Conservation (phyloP, 2,113 vertebrate species). For the Hylia prasina region DNA sequence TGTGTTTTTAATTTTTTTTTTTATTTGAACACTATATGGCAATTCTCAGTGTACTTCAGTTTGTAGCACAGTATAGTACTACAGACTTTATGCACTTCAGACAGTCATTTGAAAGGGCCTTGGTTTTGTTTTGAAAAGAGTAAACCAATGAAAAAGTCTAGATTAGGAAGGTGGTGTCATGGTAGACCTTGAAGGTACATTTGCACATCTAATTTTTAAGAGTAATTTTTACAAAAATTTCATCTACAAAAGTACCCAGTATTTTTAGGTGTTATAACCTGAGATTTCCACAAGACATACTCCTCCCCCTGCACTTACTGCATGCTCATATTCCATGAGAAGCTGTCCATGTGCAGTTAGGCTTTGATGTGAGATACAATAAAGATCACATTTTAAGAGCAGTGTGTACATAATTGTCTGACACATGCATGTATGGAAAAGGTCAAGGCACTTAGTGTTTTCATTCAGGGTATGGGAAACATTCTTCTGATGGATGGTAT, state of each 20-base stretch:
- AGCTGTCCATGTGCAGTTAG: background rate
- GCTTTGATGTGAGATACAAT: background rate
- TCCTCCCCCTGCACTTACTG: background rate
- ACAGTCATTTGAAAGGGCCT: background rate
- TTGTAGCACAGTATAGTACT: background rate
- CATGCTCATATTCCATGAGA: background rate
- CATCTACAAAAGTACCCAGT: background rate
- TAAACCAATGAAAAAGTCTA: background rate
- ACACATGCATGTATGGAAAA: background rate
- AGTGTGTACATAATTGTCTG: background rate
- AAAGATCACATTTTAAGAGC: constrained; percentile 6
- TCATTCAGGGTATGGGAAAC: background rate
- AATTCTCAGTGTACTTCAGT: background rate
- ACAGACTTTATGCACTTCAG: background rate
- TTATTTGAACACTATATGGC: background rate
- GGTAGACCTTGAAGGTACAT: background rate
- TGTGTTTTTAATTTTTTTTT: background rate
- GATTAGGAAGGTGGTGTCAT: background rate
- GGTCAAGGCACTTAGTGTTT: background rate
- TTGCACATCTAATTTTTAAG: background rate
- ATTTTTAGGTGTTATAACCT: background rate
- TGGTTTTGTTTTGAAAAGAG: background rate
- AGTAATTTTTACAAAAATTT: background rate
- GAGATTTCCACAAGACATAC: background rate
- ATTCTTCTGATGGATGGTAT: background rate